A percentile compares a stretch with the other conserved stretches of the same genome.
phyloP scores from a whole-genome alignment of 2,888 invertebrate genomes.

The Sarcophaga subvicina region DNA sequence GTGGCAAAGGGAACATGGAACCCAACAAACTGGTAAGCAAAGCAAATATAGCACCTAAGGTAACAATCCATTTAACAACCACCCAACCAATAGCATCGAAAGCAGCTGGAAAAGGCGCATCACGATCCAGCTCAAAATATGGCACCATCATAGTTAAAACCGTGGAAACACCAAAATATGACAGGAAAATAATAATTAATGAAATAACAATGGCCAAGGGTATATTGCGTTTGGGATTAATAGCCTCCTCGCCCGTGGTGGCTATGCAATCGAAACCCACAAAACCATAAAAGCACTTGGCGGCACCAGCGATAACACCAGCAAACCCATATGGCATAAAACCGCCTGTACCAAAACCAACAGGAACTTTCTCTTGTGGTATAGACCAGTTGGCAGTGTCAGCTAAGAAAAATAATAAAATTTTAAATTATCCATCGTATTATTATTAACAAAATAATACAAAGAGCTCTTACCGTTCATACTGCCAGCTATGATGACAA shows the following conservation, averaged over 20 bases:
- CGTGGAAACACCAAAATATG: conserved; percentile 95
- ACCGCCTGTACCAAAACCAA: conserved; percentile 89
- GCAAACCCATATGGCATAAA: conserved; percentile 95
- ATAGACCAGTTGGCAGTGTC: conserved; percentile 91
- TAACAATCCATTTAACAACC: conserved; percentile 93
- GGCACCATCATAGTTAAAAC: conserved; percentile 98
- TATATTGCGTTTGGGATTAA: conserved; percentile 94
- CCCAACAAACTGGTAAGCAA: conserved; percentile 94
- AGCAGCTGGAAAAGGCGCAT: conserved; percentile 94
- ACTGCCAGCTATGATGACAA: conserved; percentile 92
- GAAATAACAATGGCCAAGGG: conserved; percentile 95
- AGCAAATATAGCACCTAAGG: conserved; percentile 95
- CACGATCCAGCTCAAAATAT: conserved; percentile 91
- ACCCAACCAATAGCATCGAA: conserved; percentile 90
- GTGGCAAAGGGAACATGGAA: conserved; percentile 93
- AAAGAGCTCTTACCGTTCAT: conserved; percentile 86
- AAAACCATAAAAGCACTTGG: conserved; percentile 95
- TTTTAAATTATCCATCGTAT: background rate
- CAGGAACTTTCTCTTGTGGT: conserved; percentile 83
- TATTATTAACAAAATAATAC: background rate
- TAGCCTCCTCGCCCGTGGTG: conserved; percentile 96
- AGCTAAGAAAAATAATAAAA: conserved; percentile 82
- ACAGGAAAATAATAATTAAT: conserved; percentile 90
- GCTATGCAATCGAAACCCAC: conserved; percentile 98
- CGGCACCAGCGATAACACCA: conserved; percentile 93